A percentile compares a stretch with the other conserved stretches of the same genome.
Evolutionary conservation across 2,888 invertebrate genomes (phyloP).

Genomic region (Diogma glabrata): DNA sequence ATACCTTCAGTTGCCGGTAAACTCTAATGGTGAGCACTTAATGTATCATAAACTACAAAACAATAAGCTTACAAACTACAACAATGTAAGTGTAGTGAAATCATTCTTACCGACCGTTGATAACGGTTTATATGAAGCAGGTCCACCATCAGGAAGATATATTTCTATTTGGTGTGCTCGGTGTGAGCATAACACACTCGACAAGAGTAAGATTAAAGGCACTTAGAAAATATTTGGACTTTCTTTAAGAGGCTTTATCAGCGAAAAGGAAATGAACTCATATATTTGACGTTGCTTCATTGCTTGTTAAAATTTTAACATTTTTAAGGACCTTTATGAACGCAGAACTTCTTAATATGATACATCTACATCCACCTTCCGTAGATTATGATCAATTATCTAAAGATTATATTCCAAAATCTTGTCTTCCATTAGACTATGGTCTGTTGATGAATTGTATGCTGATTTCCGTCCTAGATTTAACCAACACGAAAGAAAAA

Average conservation of each 20-base stretch:
- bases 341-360: conserved; percentile 44
- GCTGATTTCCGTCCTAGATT: conserved; percentile 16
- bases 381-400: conserved; percentile 45
- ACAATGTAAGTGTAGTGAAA: conserved; percentile 47
- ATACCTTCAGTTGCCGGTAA: conserved; percentile 45
- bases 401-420: conserved; percentile 43
- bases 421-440: conserved; percentile 47
- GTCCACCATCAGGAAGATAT: conserved; percentile 51
- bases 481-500: too few relatives aligned
- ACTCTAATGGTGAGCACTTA: conserved; percentile 46
- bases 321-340: conserved; percentile 48
- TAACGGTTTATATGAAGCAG: conserved; percentile 43
- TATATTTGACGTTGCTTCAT: conserved; percentile 49
- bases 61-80: conserved; percentile 45
- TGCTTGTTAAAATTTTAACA: conserved; percentile 45
- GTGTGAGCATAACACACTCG: conserved; percentile 48
- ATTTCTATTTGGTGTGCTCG: conserved; percentile 56
- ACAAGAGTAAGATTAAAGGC: conserved; percentile 45
- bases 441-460: conserved; percentile 28
- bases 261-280: conserved; percentile 53
- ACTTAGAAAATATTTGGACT: conserved; percentile 51
- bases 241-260: conserved; percentile 57
- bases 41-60: conserved; percentile 48
- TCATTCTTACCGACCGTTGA: conserved; percentile 48
- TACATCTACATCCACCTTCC: conserved; percentile 46